These are phyloP conservation scores for Heliconius nattereri DNA, from an alignment of 1,140 invertebrate species.

Conservation along the genomic window DNA sequence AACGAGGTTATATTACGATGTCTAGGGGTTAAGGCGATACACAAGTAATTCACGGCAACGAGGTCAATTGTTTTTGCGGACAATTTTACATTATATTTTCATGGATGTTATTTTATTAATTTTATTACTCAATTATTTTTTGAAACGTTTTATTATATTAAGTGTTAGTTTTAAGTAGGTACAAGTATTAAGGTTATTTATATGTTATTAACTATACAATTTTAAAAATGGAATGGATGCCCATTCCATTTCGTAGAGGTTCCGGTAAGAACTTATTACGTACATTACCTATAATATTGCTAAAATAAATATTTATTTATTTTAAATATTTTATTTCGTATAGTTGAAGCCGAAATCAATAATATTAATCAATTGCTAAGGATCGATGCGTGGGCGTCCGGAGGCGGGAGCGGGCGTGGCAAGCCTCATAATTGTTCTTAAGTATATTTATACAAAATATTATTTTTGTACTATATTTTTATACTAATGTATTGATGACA, in stretches of 20 bases:
- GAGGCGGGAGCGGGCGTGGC: conserved; percentile 52
- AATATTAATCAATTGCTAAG: conserved; percentile 23
- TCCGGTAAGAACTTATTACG: no score
- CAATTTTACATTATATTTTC: conserved; percentile 25
- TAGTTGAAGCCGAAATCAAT: conserved; percentile 18
- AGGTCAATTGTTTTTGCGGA: conserved; percentile 44
- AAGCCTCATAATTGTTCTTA: conserved; percentile 11
- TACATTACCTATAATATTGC: no score
- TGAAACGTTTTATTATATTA: background rate
- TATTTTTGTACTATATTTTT: background rate
- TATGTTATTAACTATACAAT: no score
- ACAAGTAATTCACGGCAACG: conserved; percentile 48
- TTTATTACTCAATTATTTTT: background rate
- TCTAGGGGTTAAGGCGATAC: conserved; percentile 53
- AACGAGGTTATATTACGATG: conserved; percentile 59
- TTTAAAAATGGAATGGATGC: no score
- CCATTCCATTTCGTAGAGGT: no score
- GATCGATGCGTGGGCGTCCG: conserved; percentile 41
- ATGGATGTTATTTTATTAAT: background rate
- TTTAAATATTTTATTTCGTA: background rate
- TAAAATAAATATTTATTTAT: background rate
- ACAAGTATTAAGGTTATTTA: no score
- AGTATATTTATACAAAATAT: background rate
- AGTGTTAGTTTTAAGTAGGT: no score
- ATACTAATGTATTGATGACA: background rate